A percentile compares a stretch with the other conserved stretches of the same genome.
These are phyloP conservation scores for Copsychus sechellarum DNA, from an alignment of 2,113 vertebrate genomes.

Conservation along the genomic window DNA sequence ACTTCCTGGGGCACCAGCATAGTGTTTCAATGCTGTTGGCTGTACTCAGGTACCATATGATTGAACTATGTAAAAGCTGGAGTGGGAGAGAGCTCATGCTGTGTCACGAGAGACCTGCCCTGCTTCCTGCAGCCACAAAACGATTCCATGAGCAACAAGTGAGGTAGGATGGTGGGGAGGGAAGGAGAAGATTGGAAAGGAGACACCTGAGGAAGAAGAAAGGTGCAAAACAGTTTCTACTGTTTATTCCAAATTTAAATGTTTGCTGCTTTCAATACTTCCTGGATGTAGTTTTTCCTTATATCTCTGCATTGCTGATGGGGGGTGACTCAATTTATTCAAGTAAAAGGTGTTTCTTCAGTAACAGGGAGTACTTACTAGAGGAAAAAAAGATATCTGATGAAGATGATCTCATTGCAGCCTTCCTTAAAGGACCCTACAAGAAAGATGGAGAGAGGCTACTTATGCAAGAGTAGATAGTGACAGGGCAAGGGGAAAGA, in stretches of 20 bases:
- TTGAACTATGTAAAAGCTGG: not conserved
- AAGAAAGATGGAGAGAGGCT: not conserved
- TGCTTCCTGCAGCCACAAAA: not conserved
- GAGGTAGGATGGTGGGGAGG: not conserved
- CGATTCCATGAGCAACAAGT: not conserved
- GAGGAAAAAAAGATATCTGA: not conserved
- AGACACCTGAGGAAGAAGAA: not conserved
- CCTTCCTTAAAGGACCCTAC: not conserved
- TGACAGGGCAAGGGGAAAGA: not conserved
- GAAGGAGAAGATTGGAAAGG: not conserved
- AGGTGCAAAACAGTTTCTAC: not conserved
- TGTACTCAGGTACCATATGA: accelerated
- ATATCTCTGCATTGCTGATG: not conserved
- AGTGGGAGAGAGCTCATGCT: not conserved
- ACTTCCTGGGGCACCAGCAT: not conserved
- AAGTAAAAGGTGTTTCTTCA: not conserved
- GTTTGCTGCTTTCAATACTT: not conserved
- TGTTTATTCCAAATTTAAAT: not conserved
- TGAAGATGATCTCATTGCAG: not conserved
- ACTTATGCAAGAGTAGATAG: not conserved
- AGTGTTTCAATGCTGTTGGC: not conserved
- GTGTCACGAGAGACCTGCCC: not conserved
- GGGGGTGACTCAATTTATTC: not conserved
- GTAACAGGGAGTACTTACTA: not conserved
- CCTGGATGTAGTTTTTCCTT: not conserved